These are phyloP conservation scores for Apus apus DNA, from an alignment of 2,113 vertebrate species.

Conservation along the genomic window DNA sequence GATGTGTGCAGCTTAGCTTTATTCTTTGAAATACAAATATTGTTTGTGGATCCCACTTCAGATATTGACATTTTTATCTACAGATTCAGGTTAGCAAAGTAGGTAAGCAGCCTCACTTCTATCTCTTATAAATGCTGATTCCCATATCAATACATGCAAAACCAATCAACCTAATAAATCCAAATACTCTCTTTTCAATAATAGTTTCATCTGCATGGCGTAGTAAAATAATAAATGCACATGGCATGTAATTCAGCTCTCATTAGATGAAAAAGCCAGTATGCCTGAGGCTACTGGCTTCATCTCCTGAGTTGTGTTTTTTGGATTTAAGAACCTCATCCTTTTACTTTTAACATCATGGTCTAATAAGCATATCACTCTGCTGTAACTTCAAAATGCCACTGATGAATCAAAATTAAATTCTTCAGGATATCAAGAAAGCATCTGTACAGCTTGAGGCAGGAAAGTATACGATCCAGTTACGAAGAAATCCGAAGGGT, in stretches of 20 bases:
- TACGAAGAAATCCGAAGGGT: slow-evolving; percentile 15
- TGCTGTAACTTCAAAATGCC: not conserved
- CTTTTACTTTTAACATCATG: not conserved
- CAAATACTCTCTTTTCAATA: not conserved
- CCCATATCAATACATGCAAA: not conserved
- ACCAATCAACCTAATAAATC: not conserved
- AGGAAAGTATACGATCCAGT: not conserved
- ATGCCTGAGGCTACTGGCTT: not conserved
- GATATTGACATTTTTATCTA: not conserved
- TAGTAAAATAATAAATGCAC: not conserved
- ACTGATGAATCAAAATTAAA: slow-evolving; percentile 21
- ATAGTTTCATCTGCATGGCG: not conserved
- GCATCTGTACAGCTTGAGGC: slow-evolving; percentile 36
- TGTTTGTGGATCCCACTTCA: not conserved
- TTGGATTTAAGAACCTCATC: not conserved
- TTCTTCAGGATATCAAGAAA: slow-evolving; percentile 13
- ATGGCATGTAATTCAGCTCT: not conserved
- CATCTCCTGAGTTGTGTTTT: not conserved
- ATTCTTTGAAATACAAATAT: slow-evolving; percentile 19
- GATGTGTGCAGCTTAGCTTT: not conserved
- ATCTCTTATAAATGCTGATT: not conserved
- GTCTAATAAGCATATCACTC: not conserved
- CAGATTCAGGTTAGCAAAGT: not conserved
- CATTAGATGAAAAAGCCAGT: not conserved
- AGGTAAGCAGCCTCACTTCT: not conserved